Evolutionary conservation across 2,888 invertebrate species (phyloP).

Genomic region (Phymatocera aterrima): DNA sequence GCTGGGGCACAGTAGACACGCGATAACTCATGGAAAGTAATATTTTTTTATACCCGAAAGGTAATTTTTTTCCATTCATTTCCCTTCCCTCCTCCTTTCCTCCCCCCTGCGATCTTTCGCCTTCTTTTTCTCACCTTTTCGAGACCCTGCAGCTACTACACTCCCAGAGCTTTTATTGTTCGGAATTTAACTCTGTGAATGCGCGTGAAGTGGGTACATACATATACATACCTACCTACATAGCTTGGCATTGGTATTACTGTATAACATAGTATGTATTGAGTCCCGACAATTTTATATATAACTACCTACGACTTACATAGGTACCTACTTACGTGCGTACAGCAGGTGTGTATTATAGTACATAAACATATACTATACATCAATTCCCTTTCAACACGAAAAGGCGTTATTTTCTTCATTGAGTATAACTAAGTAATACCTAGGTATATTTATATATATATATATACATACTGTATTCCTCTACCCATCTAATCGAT

Average conservation of each 20-base stretch:
- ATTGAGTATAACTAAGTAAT: no score
- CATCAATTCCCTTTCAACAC: not conserved
- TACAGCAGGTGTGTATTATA: no score
- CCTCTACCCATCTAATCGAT: not conserved
- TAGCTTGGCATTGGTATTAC: not conserved
- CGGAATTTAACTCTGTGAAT: not conserved
- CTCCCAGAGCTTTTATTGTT: slow-evolving; percentile 26
- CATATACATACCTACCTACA: no score
- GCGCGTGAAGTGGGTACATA: no score
- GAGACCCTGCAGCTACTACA: not conserved
- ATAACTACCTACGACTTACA: not conserved
- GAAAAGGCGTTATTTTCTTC: not conserved
- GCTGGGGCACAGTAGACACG: no score
- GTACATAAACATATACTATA: not conserved
- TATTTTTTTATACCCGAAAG: slow-evolving; percentile 9
- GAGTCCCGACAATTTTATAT: not conserved
- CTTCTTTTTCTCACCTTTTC: not conserved
- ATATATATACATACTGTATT: not conserved
- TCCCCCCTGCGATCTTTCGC: not conserved
- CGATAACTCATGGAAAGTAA: slow-evolving; percentile 29
- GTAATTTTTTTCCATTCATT: not conserved
- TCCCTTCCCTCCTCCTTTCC: not conserved
- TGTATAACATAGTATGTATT: not conserved
- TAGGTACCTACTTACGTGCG: not conserved
- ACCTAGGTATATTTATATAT: not conserved